Evolutionary conservation across 2,888 invertebrate species (phyloP).

Genomic region (Neoitamus cyanurus): DNA sequence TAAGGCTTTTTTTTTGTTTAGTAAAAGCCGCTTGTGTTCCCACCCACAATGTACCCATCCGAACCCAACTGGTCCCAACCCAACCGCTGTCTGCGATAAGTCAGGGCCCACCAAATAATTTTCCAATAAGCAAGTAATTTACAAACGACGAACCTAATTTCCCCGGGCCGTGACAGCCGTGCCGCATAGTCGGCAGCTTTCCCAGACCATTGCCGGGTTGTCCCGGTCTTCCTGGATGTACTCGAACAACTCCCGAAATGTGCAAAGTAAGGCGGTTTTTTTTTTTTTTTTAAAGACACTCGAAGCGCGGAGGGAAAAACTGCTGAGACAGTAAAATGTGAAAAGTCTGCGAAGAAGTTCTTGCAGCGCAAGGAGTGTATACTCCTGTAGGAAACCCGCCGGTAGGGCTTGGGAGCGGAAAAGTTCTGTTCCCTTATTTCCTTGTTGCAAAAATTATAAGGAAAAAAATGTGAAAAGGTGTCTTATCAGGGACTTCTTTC

Average conservation of each 20-base stretch:
- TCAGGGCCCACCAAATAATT: not conserved
- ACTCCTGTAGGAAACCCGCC: not conserved
- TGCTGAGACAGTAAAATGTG: not conserved
- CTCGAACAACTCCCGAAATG: not conserved
- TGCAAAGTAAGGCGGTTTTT: slow-evolving; percentile 1
- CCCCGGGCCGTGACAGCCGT: not conserved
- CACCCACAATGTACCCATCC: no score
- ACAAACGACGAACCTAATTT: slow-evolving; percentile 5
- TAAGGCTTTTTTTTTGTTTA: not conserved
- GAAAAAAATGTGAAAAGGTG: not conserved
- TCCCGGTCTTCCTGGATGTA: not conserved
- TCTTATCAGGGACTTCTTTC: not conserved
- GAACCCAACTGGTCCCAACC: not conserved
- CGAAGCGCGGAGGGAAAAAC: not conserved
- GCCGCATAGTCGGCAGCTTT: not conserved
- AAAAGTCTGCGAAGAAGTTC: not conserved
- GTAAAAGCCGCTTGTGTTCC: not conserved
- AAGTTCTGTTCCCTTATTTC: not conserved
- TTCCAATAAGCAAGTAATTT: slow-evolving; percentile 5
- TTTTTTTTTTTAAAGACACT: not conserved
- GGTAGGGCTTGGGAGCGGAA: not conserved
- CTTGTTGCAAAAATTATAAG: not conserved
- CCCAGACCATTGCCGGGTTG: not conserved
- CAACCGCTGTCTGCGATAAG: not conserved
- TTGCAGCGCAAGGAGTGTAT: not conserved